Evolutionary conservation across 2,888 invertebrate species (phyloP).

Genomic region (Diarsia brunnea): DNA sequence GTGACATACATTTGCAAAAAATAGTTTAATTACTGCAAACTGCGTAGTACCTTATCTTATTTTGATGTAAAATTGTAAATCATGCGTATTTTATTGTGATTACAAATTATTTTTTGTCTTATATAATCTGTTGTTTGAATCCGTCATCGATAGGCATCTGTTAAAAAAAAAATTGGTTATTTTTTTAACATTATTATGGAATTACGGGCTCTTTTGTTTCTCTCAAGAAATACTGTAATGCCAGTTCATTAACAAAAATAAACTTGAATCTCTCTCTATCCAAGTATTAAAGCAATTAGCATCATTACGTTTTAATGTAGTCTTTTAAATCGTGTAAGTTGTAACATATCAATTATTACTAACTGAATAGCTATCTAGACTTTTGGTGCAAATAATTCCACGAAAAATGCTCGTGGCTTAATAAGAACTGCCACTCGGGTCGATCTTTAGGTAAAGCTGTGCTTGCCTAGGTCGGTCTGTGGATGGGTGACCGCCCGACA

Average conservation of each 20-base stretch:
- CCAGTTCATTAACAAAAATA: neutral
- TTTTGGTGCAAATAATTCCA: neutral
- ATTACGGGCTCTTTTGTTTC: neutral
- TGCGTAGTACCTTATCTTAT: conserved; percentile 60
- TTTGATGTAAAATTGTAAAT: conserved; percentile 30
- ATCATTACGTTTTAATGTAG: neutral
- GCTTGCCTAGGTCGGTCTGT: too few species aligned
- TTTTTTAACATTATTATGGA: neutral
- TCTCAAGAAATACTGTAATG: neutral
- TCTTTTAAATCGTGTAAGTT: neutral
- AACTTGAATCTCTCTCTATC: neutral
- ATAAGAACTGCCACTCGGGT: too few species aligned
- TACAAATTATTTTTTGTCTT: conserved; percentile 16
- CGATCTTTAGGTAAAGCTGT: too few species aligned
- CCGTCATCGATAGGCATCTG: neutral
- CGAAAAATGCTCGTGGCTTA: too few species aligned
- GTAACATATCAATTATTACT: too few species aligned
- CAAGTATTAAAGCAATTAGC: neutral
- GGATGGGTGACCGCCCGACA: too few species aligned
- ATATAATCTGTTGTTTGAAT: conserved; percentile 27
- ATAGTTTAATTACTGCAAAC: conserved; percentile 26
- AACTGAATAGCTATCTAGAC: neutral
- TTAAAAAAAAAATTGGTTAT: neutral
- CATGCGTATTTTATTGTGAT: conserved; percentile 35
- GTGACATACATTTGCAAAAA: conserved; percentile 35